A percentile compares a stretch with the other conserved stretches of the same genome.
These are phyloP conservation scores for Antidorcas marsupialis DNA, from an alignment of 2,113 vertebrate species.

Conservation along the genomic window DNA sequence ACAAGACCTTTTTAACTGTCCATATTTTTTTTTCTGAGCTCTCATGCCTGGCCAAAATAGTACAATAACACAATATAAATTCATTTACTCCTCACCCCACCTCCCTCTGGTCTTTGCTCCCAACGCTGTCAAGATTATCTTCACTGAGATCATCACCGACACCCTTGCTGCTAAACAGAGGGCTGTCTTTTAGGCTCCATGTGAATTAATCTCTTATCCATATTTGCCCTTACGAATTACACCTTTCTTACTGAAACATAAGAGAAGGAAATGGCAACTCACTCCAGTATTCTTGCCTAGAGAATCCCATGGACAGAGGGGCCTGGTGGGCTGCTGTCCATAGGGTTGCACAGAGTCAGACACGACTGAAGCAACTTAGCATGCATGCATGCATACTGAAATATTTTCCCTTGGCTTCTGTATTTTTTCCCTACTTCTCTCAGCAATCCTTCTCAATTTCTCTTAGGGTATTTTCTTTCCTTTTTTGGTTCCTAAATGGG, in stretches of 20 bases:
- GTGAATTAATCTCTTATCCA: background rate
- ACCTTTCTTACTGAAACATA: background rate
- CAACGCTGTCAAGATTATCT: background rate
- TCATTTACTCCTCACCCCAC: background rate
- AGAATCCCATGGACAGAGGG: background rate
- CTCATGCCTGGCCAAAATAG: background rate
- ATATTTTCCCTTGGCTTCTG: background rate
- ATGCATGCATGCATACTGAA: background rate
- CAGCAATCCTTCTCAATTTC: background rate
- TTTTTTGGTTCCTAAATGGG: background rate
- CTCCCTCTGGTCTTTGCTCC: background rate
- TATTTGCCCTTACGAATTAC: background rate
- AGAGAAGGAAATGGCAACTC: background rate
- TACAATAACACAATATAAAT: background rate
- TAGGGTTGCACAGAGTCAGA: accelerated
- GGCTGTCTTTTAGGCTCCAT: background rate
- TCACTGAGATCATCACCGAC: background rate
- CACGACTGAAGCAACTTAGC: background rate
- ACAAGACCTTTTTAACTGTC: background rate
- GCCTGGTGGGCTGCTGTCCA: background rate
- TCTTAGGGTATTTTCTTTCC: background rate
- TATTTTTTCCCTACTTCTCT: background rate
- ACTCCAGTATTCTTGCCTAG: background rate
- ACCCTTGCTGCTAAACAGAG: background rate
- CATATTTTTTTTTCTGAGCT: background rate